Base-by-base conservation (phyloP, 1,140 invertebrate genomes). In the Solen grandis region DNA sequence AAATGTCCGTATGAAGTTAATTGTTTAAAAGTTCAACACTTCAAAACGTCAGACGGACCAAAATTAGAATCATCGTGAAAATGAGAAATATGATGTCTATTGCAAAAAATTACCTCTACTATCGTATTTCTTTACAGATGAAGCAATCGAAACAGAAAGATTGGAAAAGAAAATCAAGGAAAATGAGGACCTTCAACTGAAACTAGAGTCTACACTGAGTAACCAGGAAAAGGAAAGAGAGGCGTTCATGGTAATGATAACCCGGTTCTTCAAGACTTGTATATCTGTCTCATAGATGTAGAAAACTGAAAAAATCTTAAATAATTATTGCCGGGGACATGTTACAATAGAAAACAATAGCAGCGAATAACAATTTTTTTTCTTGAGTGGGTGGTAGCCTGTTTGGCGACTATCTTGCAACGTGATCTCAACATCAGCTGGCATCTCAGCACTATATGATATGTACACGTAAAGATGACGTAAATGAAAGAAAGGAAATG, bases 191-290 rank as follows among this genome's bases (percentile, higher is more conserved):
- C 54, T 78, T 1, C 10, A 27, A 5, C 33, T n/a, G 5, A 69
- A 78, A n/a, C 22, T 78, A 19, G 75, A 68, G 33, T 78, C 75
- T 0, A 14, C 75, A n/a, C 50, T 78, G 0, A 78, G 75, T 33
- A 78, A 69, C 38, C 75, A 78, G 35, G 63, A 78, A 22, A 55
- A 50, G 10, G 75, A 78, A n/a, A 68, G 55, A 33, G 54, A 33
- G 1, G 63, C 75, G 4, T 78, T 66, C 54, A 68, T 27, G 75
- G 75, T 76, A 63, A n/a, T n/a, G n/a, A n/a, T n/a, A n/a, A n/a
- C n/a, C n/a, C n/a, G 41, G 41, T 19, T 46, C 8, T 46, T 46
- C 19, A 46, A 10, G 8, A 8, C 41, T 46, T 46, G 8, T 46
- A 46, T 10, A 46, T 46, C 19, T 46, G 19, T 10, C 41, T 46